Conservation (phyloP, 2,113 vertebrate genomes). For the Platanista minor region DNA sequence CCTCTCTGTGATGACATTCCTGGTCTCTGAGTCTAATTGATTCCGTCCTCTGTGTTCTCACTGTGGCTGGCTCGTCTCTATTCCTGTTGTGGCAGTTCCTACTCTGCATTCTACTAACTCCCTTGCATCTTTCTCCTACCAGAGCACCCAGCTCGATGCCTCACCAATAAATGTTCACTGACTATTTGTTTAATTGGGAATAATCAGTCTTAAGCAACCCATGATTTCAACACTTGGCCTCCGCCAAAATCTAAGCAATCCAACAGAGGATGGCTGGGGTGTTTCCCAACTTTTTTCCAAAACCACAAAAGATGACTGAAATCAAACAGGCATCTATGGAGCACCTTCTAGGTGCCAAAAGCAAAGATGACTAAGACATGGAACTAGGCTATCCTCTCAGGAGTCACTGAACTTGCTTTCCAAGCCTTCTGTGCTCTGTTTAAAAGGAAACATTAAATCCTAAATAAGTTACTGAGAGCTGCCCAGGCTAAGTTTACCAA, state of each 20-base stretch:
- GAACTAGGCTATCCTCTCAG: slow-evolving; percentile 59
- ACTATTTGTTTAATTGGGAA: slow-evolving; percentile 65
- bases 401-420: slow-evolving; percentile 54
- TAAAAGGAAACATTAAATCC: slow-evolving; percentile 58
- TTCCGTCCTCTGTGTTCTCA: not conserved
- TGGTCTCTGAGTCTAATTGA: not conserved
- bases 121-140: not conserved
- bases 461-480: slow-evolving; percentile 63
- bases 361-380: slow-evolving; percentile 63
- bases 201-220: slow-evolving; percentile 69
- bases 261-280: slow-evolving; percentile 49
- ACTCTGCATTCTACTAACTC: not conserved
- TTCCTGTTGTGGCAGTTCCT: not conserved
- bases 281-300: slow-evolving; percentile 48
- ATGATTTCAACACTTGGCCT: slow-evolving; percentile 67
- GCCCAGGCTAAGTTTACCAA: slow-evolving; percentile 36
- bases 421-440: slow-evolving; percentile 65
- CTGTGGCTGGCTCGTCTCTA: not conserved
- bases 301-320: slow-evolving; percentile 66
- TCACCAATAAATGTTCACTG: slow-evolving; percentile 46
- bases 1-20: not conserved
- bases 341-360: slow-evolving; percentile 69
- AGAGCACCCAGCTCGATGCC: not conserved
- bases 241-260: slow-evolving; percentile 56
- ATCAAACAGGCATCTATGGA: slow-evolving; percentile 66